Conservation (phyloP, 2,113 vertebrate genomes). For the Saguinus imperator region DNA sequence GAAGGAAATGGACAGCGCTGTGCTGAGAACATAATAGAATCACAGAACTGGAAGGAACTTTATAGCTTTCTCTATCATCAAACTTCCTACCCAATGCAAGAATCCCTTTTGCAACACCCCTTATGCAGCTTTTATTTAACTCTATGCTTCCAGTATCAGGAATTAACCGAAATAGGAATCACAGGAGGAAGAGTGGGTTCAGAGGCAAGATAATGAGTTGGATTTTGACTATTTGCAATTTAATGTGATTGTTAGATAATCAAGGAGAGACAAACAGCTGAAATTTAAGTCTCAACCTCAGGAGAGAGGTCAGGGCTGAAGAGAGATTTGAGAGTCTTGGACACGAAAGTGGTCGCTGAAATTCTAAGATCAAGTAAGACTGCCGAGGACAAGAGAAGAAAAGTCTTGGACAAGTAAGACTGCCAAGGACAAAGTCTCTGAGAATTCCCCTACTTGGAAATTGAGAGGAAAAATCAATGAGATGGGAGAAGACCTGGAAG, state of each 20-base stretch:
- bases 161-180: constrained; percentile 50
- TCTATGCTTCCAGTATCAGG: neutral
- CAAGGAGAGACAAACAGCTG: constrained; percentile 39
- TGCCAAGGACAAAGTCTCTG: constrained; percentile 34
- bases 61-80: neutral
- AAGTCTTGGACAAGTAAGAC: neutral
- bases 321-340: constrained; percentile 33
- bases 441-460: constrained; percentile 46
- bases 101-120: neutral
- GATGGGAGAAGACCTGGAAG: constrained; percentile 5
- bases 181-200: constrained; percentile 39
- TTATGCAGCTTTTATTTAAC: constrained; percentile 31
- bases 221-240: constrained; percentile 39
- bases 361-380: constrained; percentile 39
- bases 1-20: constrained; percentile 13
- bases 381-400: constrained; percentile 33
- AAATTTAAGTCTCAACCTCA: constrained; percentile 56
- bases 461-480: constrained; percentile 24
- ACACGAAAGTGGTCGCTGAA: constrained; percentile 34
- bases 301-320: constrained; percentile 44
- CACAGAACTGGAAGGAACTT: neutral
- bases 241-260: constrained; percentile 31
- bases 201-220: constrained; percentile 29
- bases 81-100: neutral
- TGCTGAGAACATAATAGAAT: constrained; percentile 47